phyloP scores from a whole-genome alignment of 1,140 invertebrate species.

The Potamilus streckersoni region DNA sequence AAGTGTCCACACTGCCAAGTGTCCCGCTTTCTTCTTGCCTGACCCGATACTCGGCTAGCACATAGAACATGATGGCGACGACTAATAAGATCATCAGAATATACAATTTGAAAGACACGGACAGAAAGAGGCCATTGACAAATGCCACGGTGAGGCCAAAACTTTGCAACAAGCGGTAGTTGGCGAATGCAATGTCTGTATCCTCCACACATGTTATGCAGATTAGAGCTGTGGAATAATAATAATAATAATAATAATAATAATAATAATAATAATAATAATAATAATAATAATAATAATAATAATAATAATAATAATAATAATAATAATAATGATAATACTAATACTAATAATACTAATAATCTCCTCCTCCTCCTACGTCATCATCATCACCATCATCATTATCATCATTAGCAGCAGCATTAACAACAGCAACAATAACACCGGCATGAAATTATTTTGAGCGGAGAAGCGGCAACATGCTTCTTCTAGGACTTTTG shows the following conservation, averaged over 20 bases:
- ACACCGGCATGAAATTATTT: too few relatives aligned
- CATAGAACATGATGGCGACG: slow-evolving; percentile 71
- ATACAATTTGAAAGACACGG: slow-evolving; percentile 90
- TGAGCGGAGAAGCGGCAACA: too few relatives aligned
- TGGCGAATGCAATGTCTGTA: slow-evolving; percentile 96
- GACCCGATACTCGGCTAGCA: slow-evolving; percentile 63
- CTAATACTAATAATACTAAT: too few relatives aligned
- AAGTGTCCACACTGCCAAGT: slow-evolving; percentile 36
- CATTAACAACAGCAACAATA: too few relatives aligned
- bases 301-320: too few relatives aligned
- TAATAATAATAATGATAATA: too few relatives aligned
- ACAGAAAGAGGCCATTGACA: slow-evolving; percentile 80
- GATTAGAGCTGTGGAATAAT: slow-evolving; percentile 79
- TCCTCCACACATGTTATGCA: slow-evolving; percentile 87
- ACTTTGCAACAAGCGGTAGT: slow-evolving; percentile 94
- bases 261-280: too few relatives aligned
- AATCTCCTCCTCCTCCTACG: too few relatives aligned
- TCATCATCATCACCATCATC: too few relatives aligned
- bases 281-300: too few relatives aligned
- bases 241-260: slow-evolving; percentile 5
- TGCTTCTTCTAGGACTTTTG: too few relatives aligned
- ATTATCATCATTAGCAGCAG: too few relatives aligned
- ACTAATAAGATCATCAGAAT: slow-evolving; percentile 85
- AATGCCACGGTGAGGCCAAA: slow-evolving; percentile 93
- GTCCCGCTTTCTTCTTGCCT: slow-evolving; percentile 53